These are phyloP conservation scores for Ellobius talpinus DNA, from an alignment of 2,113 vertebrate species.

Conservation along the genomic window DNA sequence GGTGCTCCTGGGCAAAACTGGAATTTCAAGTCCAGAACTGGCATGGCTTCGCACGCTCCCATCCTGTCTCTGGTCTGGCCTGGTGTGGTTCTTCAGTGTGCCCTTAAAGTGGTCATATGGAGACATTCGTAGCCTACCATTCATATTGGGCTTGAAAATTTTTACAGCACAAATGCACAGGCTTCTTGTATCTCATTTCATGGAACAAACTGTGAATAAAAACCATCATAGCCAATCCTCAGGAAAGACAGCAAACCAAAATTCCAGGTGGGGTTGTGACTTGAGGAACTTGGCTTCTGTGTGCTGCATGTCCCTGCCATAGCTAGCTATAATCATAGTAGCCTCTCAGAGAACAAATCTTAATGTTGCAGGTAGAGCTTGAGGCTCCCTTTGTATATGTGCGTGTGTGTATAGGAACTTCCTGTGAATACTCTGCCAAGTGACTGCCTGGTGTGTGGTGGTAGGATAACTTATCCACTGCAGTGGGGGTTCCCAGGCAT, in stretches of 20 bases:
- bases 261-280: slow-evolving; percentile 7
- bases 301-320: not conserved
- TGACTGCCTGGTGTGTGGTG: not conserved
- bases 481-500: not conserved
- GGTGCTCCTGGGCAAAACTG: slow-evolving; percentile 74
- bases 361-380: not conserved
- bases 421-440: not conserved
- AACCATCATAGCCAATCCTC: slow-evolving; percentile 42
- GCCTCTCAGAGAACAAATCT: slow-evolving; percentile 14
- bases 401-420: not conserved
- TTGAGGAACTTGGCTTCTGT: slow-evolving; percentile 16
- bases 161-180: slow-evolving; percentile 24
- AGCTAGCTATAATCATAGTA: not conserved
- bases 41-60: not conserved
- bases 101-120: not conserved
- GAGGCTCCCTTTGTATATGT: not conserved
- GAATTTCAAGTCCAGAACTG: slow-evolving; percentile 54
- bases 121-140: not conserved
- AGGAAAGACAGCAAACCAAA: slow-evolving; percentile 52
- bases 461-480: not conserved
- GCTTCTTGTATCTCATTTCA: slow-evolving; percentile 31
- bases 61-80: not conserved
- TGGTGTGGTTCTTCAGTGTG: not conserved
- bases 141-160: slow-evolving; percentile 1
- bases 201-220: slow-evolving; percentile 11